phyloP scores from a whole-genome alignment of 2,888 invertebrate genomes.

The Drosophila anomalata region DNA sequence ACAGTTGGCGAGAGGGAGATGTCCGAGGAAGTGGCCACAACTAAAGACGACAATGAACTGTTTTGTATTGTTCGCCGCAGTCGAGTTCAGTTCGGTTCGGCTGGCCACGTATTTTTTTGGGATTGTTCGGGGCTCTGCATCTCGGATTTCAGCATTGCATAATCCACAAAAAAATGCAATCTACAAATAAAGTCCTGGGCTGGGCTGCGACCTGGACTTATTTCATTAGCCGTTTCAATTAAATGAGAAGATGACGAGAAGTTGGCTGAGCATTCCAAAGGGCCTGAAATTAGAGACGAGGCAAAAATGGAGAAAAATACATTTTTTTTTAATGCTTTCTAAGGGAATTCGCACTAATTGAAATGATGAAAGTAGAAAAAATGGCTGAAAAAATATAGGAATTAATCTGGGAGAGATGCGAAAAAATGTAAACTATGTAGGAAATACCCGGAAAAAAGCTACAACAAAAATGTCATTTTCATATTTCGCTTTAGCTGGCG shows the following conservation, averaged over 20 bases:
- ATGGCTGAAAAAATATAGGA: constrained; percentile 9
- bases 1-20: constrained; percentile 65
- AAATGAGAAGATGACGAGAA: constrained; percentile 12
- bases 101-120: constrained; percentile 4
- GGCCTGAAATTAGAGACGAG: constrained; percentile 17
- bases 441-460: constrained; percentile 21
- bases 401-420: constrained; percentile 22
- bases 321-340: constrained; percentile 15
- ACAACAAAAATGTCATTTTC: constrained; percentile 56
- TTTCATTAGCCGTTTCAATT: constrained; percentile 50
- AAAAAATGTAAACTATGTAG: constrained; percentile 7
- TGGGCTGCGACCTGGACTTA: constrained; percentile 15
- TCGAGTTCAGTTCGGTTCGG: constrained; percentile 23
- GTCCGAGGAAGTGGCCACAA: constrained; percentile 76
- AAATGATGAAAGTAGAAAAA: constrained; percentile 58
- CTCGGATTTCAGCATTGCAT: constrained; percentile 42
- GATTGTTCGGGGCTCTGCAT: constrained; percentile 21
- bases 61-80: constrained; percentile 67
- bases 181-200: constrained; percentile 10
- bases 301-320: constrained; percentile 18
- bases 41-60: constrained; percentile 76
- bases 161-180: constrained; percentile 33
- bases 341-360: constrained; percentile 62
- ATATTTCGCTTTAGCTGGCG: constrained; percentile 53
- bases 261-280: constrained; percentile 15